Base-by-base conservation (phyloP, 2,797 vertebrate genomes). In the Sparus aurata region DNA sequence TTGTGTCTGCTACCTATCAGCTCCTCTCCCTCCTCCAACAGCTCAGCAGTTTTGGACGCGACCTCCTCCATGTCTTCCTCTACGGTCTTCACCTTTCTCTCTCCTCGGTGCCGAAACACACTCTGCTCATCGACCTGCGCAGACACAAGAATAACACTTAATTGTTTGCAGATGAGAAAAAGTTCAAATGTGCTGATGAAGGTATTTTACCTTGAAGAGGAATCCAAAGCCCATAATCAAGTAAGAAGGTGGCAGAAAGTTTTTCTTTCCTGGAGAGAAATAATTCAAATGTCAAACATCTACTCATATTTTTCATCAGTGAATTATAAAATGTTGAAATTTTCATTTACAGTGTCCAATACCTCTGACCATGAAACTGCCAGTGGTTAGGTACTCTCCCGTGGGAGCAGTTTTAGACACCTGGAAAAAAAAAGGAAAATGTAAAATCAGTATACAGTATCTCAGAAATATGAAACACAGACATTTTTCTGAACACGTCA, bases 341-440 rank as follows among this genome's bases (percentile, higher is more conserved):
- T 6, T 55, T 43, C 2, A 4, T 23, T 22, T 6, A 12, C 2
- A 6, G 11, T 10, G 9, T 22, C 20, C 53, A 69, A n/a, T 88
- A 99, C 98, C 98, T 98, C 98, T 94, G 88, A 99, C 98, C 98
- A 99, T 99, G 94, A 99, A 99, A 89, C 98, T 99, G 73, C 98
- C 98, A 9, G 98, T 99, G 41, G 98, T 99, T 91, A 99, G 94
- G 79, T 99, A 99, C 72, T 99, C 98, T 94, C 98, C 98, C 0
- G 98, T 98, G 18, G 98, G 98, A 25, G 98, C 98, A 0, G 98
- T 99, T 92, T 99, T 99, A 55, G 98, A 99, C 55, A 99, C 98
- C 98, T 99, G 82, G 50, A 73, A 15, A 66, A 74, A 67, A n/a
- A 78, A 27, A 27, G 45, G 4, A 11, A 59, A 69, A 47, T 27